These are phyloP conservation scores for Sander vitreus DNA, from an alignment of 2,113 vertebrate genomes.

Conservation along the genomic window DNA sequence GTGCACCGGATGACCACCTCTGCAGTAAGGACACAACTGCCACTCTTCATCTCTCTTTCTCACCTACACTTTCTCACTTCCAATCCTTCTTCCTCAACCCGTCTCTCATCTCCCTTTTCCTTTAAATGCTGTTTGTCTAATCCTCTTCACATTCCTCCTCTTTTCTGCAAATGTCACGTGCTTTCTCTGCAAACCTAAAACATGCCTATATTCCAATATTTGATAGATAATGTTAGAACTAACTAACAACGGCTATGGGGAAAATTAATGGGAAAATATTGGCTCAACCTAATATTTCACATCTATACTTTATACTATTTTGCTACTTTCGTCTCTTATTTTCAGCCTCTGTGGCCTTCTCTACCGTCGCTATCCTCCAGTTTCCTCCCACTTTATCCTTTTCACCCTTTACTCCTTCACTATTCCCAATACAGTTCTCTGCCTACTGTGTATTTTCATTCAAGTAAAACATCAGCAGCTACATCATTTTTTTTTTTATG, in stretches of 20 bases:
- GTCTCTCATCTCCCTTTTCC: background rate
- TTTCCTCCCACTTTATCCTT: background rate
- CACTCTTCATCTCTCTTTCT: background rate
- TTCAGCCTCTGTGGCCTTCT: background rate
- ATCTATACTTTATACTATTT: background rate
- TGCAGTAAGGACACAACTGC: slow-evolving; percentile 68
- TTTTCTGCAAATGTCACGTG: background rate
- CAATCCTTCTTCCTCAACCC: background rate
- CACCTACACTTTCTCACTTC: background rate
- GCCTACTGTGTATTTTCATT: background rate
- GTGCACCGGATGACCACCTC: slow-evolving; percentile 54
- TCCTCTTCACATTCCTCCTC: background rate
- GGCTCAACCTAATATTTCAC: background rate
- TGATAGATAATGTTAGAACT: background rate
- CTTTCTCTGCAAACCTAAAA: background rate
- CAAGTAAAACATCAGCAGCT: background rate
- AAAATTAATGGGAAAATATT: background rate
- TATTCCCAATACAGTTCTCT: background rate
- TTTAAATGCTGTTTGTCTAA: background rate
- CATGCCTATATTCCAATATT: background rate
- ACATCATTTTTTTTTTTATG: background rate
- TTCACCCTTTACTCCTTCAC: background rate
- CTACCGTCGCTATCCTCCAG: background rate
- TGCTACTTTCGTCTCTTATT: background rate
- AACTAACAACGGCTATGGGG: background rate